A percentile compares a stretch with the other conserved stretches of the same genome.
Evolutionary conservation across 92 coral and sea anemone species (phyloP).

Genomic region (Porites evermanni): DNA sequence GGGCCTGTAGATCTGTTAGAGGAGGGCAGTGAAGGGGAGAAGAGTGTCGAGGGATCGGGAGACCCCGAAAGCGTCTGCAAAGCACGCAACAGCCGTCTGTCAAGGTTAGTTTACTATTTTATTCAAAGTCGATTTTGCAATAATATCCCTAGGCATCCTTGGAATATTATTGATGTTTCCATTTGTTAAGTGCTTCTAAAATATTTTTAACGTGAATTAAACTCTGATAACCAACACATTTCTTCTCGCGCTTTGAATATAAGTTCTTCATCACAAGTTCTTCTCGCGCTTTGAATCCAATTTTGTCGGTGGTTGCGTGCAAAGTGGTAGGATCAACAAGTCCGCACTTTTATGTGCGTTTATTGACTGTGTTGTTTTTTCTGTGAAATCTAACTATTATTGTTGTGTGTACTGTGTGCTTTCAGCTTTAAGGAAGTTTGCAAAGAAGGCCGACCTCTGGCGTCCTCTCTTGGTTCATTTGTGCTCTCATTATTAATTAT

Average conservation of each 20-base stretch:
- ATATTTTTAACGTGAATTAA: too few relatives aligned
- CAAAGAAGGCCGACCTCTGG: too few relatives aligned
- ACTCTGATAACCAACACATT: too few relatives aligned
- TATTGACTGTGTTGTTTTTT: not conserved
- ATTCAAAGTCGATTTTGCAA: not conserved
- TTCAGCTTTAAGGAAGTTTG: too few relatives aligned
- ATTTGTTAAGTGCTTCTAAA: too few relatives aligned
- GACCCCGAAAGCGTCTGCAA: conserved; percentile 82
- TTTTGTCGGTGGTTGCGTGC: not conserved
- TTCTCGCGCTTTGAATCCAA: too few relatives aligned
- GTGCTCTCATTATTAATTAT: too few relatives aligned
- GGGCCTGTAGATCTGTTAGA: conserved; percentile 67
- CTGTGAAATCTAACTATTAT: not conserved
- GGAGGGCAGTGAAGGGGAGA: conserved; percentile 41
- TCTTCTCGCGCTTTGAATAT: too few relatives aligned
- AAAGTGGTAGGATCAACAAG: not conserved
- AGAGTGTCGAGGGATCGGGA: conserved; percentile 35
- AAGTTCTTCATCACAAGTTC: too few relatives aligned
- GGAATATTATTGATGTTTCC: not conserved
- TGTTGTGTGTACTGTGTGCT: not conserved
- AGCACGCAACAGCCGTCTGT: conserved; percentile 80
- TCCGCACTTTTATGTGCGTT: not conserved
- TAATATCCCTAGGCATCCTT: not conserved
- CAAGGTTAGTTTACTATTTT: conserved; percentile 62
- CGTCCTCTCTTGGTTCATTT: too few relatives aligned